Conservation (phyloP, 2,113 vertebrate genomes). For the Notothenia rossii region DNA sequence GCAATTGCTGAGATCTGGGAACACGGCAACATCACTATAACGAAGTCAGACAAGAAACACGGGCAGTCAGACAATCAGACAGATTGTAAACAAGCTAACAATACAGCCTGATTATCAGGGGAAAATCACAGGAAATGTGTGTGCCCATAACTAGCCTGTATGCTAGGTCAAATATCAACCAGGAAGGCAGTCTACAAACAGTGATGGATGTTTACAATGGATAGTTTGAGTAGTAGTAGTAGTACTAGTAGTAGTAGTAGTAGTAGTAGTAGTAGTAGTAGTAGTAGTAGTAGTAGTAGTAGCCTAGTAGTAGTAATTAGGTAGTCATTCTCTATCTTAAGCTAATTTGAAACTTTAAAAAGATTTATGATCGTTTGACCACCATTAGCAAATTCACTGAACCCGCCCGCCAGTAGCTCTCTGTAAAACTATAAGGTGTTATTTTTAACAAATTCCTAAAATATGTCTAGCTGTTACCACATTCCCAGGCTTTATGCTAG, state of each 20-base stretch:
- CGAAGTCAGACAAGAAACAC: conserved; percentile 35
- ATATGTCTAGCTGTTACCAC: neutral
- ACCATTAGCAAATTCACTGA: conserved; percentile 1
- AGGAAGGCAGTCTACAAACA: neutral
- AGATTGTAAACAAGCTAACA: conserved; percentile 13
- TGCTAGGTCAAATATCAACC: conserved; percentile 1
- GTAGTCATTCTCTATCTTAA: neutral
- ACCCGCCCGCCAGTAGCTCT: neutral
- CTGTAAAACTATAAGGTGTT: neutral
- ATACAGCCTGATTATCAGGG: conserved; percentile 12
- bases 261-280: no score
- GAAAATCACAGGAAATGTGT: neutral
- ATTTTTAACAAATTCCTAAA: neutral
- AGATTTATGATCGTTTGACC: neutral
- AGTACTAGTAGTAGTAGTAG: no score
- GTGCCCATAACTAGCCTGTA: neutral
- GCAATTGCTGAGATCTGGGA: conserved; percentile 18
- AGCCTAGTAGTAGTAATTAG: neutral
- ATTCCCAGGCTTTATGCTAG: neutral
- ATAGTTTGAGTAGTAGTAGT: neutral
- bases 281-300: no score
- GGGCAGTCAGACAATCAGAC: conserved; percentile 21
- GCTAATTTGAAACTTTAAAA: neutral
- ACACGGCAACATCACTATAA: conserved; percentile 12
- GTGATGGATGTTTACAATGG: neutral